Conservation (phyloP, 2,797 vertebrate species). For the Muscicapa comitata region DNA sequence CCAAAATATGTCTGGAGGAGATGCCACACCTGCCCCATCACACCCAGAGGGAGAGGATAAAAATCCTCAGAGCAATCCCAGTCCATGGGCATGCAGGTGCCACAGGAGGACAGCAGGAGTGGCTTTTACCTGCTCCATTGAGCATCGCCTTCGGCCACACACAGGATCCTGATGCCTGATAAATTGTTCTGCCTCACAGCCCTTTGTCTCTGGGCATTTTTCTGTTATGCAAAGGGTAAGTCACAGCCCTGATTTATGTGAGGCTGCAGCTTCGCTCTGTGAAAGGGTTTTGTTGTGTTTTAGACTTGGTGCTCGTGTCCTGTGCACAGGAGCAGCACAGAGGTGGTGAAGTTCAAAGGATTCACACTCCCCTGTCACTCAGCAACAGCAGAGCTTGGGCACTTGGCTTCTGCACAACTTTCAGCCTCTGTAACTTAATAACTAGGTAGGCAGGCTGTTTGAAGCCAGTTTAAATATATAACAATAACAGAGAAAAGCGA, state of each 20-base stretch:
- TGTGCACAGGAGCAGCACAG: neutral
- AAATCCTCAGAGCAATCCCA: rapidly evolving
- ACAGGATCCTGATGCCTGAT: rapidly evolving
- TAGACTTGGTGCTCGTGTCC: rapidly evolving
- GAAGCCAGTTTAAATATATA: neutral
- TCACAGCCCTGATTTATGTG: neutral
- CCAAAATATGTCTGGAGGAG: rapidly evolving
- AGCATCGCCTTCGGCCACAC: neutral
- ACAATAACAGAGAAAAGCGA: neutral
- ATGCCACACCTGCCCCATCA: neutral
- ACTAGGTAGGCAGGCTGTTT: neutral
- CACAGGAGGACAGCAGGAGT: neutral
- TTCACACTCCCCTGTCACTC: neutral
- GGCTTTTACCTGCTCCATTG: neutral
- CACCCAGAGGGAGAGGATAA: neutral
- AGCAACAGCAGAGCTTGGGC: neutral
- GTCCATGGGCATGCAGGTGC: rapidly evolving
- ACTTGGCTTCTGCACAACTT: neutral
- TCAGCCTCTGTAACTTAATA: neutral
- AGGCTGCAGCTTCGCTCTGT: neutral
- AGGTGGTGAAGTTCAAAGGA: neutral
- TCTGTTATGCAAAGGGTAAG: neutral
- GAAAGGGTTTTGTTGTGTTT: neutral
- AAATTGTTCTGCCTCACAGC: neutral
- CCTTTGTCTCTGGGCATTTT: neutral